Conservation (phyloP, 23 tunicate species). For the Halocynthia aurantium region DNA sequence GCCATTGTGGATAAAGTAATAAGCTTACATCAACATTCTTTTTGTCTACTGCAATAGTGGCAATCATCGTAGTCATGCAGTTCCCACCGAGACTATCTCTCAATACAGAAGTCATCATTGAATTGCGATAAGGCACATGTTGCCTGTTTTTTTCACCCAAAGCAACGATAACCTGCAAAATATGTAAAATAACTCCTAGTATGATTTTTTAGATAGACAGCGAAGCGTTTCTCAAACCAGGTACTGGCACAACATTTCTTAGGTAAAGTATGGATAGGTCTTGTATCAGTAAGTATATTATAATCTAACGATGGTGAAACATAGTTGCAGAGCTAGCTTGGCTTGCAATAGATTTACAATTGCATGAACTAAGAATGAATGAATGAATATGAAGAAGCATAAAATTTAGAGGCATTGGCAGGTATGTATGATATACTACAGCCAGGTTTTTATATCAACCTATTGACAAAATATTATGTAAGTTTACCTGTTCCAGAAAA, state of each 20-base stretch:
- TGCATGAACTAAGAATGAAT: no score
- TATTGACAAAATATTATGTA: not conserved
- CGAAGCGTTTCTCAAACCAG: no score
- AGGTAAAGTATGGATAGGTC: no score
- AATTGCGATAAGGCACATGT: conserved; percentile 88
- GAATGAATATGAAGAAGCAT: not conserved
- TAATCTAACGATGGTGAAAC: no score
- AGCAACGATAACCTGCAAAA: conserved; percentile 67
- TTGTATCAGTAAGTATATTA: no score
- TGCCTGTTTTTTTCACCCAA: conserved; percentile 90
- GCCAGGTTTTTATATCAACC: no score
- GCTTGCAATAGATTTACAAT: not conserved
- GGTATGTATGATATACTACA: not conserved
- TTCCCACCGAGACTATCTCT: conserved; percentile 95
- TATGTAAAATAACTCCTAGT: not conserved
- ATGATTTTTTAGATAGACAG: no score
- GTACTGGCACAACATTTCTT: no score
- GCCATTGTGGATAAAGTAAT: not conserved
- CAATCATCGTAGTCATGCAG: conserved; percentile 99
- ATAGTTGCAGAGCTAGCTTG: not conserved
- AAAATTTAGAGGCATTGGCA: not conserved
- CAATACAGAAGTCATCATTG: conserved; percentile 96
- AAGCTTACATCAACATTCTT: conserved; percentile 62
- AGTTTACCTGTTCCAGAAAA: conserved; percentile 81
- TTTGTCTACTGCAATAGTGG: conserved; percentile 81